Base-by-base conservation (phyloP, 1,140 invertebrate genomes). In the Aradophagus sp. region DNA sequence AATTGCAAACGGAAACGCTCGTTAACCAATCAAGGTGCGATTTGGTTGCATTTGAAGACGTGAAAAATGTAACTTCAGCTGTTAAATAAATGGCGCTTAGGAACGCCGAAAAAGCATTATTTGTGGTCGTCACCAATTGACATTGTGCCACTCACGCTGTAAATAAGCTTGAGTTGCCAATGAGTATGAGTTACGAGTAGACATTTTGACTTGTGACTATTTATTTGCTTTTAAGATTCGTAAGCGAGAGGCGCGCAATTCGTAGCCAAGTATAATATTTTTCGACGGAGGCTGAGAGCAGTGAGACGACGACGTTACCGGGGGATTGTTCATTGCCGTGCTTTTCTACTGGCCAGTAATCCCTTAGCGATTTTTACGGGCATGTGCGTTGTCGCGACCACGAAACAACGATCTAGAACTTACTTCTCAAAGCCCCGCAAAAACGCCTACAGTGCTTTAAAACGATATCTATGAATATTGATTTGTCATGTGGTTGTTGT, bases 41-140 rank as follows among this genome's bases (percentile, higher is more conserved):
- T 63, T 55, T 15, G 41, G 70, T 72, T 69, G 74, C 65, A 61
- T 59, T 59, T 36, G 71, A 59, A 56, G 71, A 45, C 26, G 44
- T 50, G n/a, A 52, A 73, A 41, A 19, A 26, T 26, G 12, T 35
- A 11, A 48, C 32, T 39, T 15, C 20, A 23, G 20, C 13, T 23
- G 36, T 13, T 14, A 12, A 20, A 23, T 1, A 12, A 41, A 23
- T 10, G 14, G 4, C 26, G 15, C 11, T 32, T 34, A 16, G 29
- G 4, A 50, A 11, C 34, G 5, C 11, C 5, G 12, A 8, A 23
- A 4, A 23, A 14, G n/a, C n/a, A n/a, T n/a, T n/a, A n/a, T n/a
- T n/a, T n/a, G n/a, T n/a, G n/a, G n/a, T n/a, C n/a, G n/a, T n/a
- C n/a, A n/a, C n/a, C n/a, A n/a, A n/a, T n/a, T n/a, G n/a, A n/a